Evolutionary conservation across 2,888 invertebrate species (phyloP), one percentile per base, ranked within the genome.

Genomic region (Tuta absoluta): DNA sequence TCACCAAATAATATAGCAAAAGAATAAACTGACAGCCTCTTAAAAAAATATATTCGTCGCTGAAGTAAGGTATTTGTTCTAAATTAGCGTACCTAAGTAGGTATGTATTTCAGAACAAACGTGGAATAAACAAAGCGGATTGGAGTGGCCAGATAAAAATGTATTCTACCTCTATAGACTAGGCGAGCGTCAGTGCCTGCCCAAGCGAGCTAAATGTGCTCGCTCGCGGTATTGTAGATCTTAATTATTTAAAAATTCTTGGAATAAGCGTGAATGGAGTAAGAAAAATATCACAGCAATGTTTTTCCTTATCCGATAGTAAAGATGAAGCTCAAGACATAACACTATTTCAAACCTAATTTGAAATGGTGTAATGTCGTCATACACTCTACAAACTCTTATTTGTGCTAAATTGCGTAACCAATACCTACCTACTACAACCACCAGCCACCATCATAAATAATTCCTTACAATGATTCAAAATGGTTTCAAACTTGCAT

Each of bases 141-240:
- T 72, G 69, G 73, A 72, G 69, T 68, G 70, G 70, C 73, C 24
- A 14, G 12, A 14, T 53, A 53, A 75, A 33, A 75, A 77, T 73
- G 68, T 74, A 67, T 72, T 71, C n/a, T n/a, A n/a, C n/a, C n/a
- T n/a, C n/a, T n/a, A 72, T 33, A 5, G 28, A 28, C 28, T 4
- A 28, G 28, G 75, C n/a, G 17, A 67, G 70, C 75, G 75, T 75
- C 77, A 74, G 72, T 67, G 66, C 69, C 69, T 14, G 14, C 51
- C 51, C 51, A 53, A 24, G 23, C 51, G 23, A 23, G 51, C 51
- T 24, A 23, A 21, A 23, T 17, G 45, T 45, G 45, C 23, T 53
- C 51, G 23, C 51, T 51, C 51, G 51, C 8, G 51, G 21, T 23
- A 53, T 21, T 53, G 24, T 14, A 53, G 51, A 53, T 23, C 23